These are phyloP conservation scores for Druceiella hillmani DNA, from an alignment of 2,888 invertebrate species.

Conservation along the genomic window DNA sequence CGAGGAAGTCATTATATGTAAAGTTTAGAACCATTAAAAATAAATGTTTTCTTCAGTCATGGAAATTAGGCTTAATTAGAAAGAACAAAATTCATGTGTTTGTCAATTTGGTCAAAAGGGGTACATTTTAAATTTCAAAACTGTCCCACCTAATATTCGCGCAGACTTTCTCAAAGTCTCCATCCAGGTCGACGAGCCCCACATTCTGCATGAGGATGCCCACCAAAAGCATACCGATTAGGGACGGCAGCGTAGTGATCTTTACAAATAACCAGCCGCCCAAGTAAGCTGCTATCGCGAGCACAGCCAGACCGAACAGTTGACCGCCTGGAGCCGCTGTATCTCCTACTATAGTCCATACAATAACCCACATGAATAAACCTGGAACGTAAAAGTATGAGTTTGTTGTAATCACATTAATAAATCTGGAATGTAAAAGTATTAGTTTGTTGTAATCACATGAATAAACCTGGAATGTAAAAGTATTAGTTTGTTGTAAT, in stretches of 20 bases:
- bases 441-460: conserved; percentile 45
- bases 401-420: neutral
- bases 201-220: conserved; percentile 70
- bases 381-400: conserved; percentile 34
- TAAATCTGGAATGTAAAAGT: neutral
- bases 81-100: no score
- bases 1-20: no score
- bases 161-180: conserved; percentile 59
- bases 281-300: conserved; percentile 72
- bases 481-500: conserved; percentile 1
- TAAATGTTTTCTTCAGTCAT: no score
- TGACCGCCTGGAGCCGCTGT: conserved; percentile 79
- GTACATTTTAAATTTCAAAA: no score
- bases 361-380: conserved; percentile 67
- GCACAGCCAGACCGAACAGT: conserved; percentile 68
- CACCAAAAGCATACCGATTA: conserved; percentile 82
- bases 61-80: no score
- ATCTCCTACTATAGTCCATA: conserved; percentile 69
- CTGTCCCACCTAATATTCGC: conserved; percentile 60
- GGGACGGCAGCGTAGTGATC: conserved; percentile 73
- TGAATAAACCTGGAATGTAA: conserved; percentile 49
- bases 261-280: conserved; percentile 76
- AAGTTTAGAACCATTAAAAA: no score
- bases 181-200: conserved; percentile 66
- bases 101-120: no score